Percentiles rank a stretch among this genome's conserved stretches.
These are phyloP conservation scores for Myiagra hebetior DNA, from an alignment of 2,113 vertebrate species.

Conservation along the genomic window DNA sequence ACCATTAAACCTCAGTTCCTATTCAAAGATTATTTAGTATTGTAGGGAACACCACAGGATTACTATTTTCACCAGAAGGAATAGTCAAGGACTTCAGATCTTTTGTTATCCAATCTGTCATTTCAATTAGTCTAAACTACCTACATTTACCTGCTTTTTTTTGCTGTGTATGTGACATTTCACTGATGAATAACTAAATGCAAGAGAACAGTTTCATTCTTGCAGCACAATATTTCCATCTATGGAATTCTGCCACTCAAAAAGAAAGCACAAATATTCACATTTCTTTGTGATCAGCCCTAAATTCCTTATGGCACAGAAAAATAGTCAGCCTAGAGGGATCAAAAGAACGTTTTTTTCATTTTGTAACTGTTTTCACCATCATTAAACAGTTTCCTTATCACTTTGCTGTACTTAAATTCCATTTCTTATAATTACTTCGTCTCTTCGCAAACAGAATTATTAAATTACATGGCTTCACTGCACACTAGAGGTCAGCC, in stretches of 20 bases:
- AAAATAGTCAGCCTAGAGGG: neutral
- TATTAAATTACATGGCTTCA: slow-evolving; percentile 35
- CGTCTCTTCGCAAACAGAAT: slow-evolving; percentile 35
- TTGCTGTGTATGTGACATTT: neutral
- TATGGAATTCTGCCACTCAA: neutral
- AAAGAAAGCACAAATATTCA: slow-evolving; percentile 45
- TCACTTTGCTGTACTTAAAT: slow-evolving; percentile 32
- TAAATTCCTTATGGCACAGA: neutral
- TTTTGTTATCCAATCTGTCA: neutral
- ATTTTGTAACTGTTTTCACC: slow-evolving; percentile 23
- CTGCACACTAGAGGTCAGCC: slow-evolving; percentile 27
- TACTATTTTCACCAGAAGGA: neutral
- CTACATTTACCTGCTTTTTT: neutral
- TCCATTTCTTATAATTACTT: slow-evolving; percentile 46
- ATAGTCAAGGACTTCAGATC: neutral
- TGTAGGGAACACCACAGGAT: neutral
- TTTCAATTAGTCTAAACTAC: neutral
- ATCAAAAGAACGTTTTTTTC: neutral
- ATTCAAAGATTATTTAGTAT: neutral
- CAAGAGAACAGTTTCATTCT: neutral
- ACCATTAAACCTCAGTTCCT: neutral
- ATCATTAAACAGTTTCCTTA: neutral
- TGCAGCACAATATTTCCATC: neutral
- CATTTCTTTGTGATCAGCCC: neutral
- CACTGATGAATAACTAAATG: neutral